Evolutionary conservation across 2,113 vertebrate species (phyloP), one percentile per base, ranked within the genome.

Genomic region (Heterocephalus glaber): DNA sequence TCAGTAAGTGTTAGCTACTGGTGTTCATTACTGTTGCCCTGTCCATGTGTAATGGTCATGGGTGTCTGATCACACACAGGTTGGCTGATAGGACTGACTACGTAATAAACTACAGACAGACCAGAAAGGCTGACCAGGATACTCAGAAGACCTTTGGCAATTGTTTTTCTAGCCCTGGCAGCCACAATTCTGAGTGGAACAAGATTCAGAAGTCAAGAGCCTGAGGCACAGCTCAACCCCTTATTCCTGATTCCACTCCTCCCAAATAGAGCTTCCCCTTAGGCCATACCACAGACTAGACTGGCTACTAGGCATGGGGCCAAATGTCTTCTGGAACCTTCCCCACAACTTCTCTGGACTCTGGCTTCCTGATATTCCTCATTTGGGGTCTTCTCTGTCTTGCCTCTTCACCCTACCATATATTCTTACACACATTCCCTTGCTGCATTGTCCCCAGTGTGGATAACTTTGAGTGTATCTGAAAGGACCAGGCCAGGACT

Each of bases 301-400:
- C 52, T n/a, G 22, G 54, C 47, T 93, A 24, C 10, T 38, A 6
- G 41, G 52, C 49, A 60, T 56, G 17, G 8, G 33, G 54, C 26
- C 79, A 92, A 58, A 87, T 92, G 49, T 87, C 70, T 95, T 92
- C 76, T 95, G 52, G 70, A 49, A 93, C 82, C 19, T 33, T 94
- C 70, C 19, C 22, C 56, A n/a, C 56, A 92, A 41, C 44, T 86
- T 79, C 70, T 92, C 70, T 92, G 61, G 30, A 92, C 86, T 94
- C 47, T 89, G 28, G 10, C 63, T 89, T 96, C 72, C 26, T 56
- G 5, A 41, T 16, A 95, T 84, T n/a, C 56, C 20, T 94, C 65
- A 60, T 65, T 81, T 86, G 41, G 52, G 56, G 22, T 92, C 49
- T 79, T 92, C 66, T 87, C 83, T 93, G 65, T 96, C 28, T 86